Evolutionary conservation across 2,113 vertebrate species (phyloP).

Genomic region (Bambusicola thoracicus): DNA sequence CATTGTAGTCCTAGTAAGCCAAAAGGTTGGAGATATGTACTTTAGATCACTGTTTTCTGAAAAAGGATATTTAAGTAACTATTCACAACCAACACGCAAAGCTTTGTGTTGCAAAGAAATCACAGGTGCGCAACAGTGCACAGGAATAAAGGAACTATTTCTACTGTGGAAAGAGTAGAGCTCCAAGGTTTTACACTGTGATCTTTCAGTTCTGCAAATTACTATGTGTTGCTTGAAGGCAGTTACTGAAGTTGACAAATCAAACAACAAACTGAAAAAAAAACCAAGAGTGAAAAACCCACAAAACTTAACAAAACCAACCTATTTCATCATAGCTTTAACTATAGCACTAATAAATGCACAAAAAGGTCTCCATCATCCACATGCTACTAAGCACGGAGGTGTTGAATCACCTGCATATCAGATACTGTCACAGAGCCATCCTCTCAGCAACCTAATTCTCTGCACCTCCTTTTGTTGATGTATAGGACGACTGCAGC

Average conservation of each 20-base stretch:
- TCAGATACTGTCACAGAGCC: background rate
- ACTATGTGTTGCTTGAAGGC: background rate
- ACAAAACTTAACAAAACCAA: background rate
- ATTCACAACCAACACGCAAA: background rate
- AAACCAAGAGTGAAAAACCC: background rate
- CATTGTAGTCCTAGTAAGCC: too few species aligned
- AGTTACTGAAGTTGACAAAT: background rate
- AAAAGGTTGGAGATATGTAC: too few species aligned
- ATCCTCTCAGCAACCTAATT: background rate
- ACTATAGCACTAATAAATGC: background rate
- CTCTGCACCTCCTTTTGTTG: background rate
- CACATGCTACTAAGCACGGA: background rate
- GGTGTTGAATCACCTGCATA: background rate
- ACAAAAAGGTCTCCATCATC: background rate
- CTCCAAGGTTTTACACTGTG: background rate
- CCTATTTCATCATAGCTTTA: background rate
- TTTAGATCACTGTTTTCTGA: background rate
- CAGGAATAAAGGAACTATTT: background rate
- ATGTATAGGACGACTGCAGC: accelerated
- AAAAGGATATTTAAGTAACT: background rate
- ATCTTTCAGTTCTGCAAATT: background rate
- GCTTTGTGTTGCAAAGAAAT: background rate
- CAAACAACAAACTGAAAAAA: background rate
- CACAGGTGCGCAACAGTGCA: background rate
- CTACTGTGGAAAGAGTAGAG: background rate